phyloP scores from a whole-genome alignment of 2,113 vertebrate genomes.

The Martes martes region DNA sequence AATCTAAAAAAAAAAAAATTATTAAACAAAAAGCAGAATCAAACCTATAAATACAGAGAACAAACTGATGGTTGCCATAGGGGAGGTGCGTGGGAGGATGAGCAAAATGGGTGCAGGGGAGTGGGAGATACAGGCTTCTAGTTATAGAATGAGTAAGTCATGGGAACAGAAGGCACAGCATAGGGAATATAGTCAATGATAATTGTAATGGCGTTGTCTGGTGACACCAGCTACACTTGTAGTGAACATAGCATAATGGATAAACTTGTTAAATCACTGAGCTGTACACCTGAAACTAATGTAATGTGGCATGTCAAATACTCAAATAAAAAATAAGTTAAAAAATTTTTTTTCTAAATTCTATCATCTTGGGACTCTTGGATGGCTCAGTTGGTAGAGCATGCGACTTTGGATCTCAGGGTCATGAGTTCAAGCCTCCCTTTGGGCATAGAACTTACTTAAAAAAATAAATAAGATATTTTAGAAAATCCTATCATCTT shows the following conservation, averaged over 20 bases:
- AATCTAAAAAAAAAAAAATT: background rate
- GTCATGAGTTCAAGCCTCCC: background rate
- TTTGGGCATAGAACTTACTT: background rate
- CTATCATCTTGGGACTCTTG: background rate
- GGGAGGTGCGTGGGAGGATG: background rate
- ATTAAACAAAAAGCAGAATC: background rate
- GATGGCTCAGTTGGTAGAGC: background rate
- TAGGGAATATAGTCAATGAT: background rate
- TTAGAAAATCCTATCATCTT: background rate
- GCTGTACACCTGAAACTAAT: background rate
- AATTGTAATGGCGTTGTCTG: background rate
- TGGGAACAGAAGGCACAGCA: background rate
- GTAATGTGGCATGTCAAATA: background rate
- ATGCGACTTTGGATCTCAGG: background rate
- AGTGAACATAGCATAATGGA: background rate
- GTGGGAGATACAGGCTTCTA: background rate
- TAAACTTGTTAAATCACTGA: background rate
- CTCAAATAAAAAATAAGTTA: background rate
- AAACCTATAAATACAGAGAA: background rate
- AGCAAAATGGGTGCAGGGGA: background rate
- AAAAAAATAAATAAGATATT: background rate
- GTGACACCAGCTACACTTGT: background rate
- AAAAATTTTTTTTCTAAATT: background rate
- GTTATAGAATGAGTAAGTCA: background rate
- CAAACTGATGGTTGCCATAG: background rate